phyloP scores from a whole-genome alignment of 2,113 vertebrate species.

The Leucoraja erinaceus region DNA sequence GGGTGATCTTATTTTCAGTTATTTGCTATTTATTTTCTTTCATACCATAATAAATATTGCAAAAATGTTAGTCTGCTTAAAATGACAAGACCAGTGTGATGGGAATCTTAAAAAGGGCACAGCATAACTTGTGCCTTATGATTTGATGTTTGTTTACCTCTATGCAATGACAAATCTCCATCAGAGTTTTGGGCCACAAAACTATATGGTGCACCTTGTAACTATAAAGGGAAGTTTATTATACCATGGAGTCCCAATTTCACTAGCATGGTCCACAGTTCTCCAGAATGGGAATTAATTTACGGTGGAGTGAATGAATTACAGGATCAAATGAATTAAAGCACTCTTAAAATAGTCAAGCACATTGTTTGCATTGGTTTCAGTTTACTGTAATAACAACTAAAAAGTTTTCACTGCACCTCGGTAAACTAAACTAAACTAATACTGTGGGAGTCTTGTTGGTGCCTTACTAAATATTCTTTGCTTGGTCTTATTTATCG shows the following conservation, averaged over 20 bases:
- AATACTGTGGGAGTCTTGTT: neutral
- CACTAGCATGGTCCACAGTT: neutral
- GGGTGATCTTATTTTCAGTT: neutral
- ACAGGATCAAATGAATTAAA: neutral
- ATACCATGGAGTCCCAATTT: neutral
- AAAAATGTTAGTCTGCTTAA: neutral
- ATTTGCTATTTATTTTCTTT: neutral
- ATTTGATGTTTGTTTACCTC: neutral
- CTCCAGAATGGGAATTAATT: neutral
- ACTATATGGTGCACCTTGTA: neutral
- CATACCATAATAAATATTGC: neutral
- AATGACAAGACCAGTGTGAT: neutral
- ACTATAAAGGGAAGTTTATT: neutral
- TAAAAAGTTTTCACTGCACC: too few relatives aligned
- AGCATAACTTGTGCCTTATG: neutral
- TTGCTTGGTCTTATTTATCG: neutral
- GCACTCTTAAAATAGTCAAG: neutral
- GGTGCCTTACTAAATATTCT: neutral
- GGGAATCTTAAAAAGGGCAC: neutral
- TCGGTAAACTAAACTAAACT: too few relatives aligned
- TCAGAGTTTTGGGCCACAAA: neutral
- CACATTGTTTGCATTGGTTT: neutral
- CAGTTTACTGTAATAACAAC: neutral
- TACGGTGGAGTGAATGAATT: neutral
- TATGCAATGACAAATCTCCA: neutral